Evolutionary conservation across 2,113 vertebrate species (phyloP), one percentile per base, ranked within the genome.

Genomic region (Odobenus rosmarus): DNA sequence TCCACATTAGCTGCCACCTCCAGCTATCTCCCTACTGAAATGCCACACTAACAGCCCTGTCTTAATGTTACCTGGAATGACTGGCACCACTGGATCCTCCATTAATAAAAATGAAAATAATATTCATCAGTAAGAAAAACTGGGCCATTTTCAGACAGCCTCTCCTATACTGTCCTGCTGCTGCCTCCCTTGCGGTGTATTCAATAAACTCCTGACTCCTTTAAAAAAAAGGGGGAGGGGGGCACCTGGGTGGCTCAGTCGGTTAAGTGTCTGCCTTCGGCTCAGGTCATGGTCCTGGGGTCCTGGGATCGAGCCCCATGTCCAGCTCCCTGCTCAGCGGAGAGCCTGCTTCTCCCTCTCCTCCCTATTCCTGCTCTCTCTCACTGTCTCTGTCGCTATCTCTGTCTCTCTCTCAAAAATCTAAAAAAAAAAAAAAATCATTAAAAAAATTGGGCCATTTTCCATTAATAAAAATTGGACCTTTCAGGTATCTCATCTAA

Each of bases 111-210:
- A 64, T 81, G 24, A 42, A 95, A 79, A 5, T 33, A 26, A 6
- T 88, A 55, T 55, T 91, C 46, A 86, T 55, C 74, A n/a, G 13
- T 86, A 85, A 67, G 64, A 87, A 55, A 93, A 81, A 15, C 46
- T 67, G 11, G 24, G 23, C 24, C 62, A 67, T 67, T 67, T 33
- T 67, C 62, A 67, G 5, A 67, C 62, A 67, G 62, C 62, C 14
- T 67, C 31, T 67, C 62, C 15, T 67, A 67, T 14, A 33, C 6
- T 67, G 62, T 33, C 31, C 31, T 16, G 6, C 62, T 14, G 31
- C 31, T 14, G 3, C 62, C 6, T 67, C 31, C 31, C 62, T 33
- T 67, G 62, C 33, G 14, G 62, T 67, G 3, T 67, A 33, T 3
- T 67, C 62, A 67, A 33, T 33, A 67, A 67, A 33, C 62, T 33